Percentiles rank a stretch among this genome's conserved stretches.
Conservation (phyloP, 2,888 invertebrate species). For the Pandemis heparana region DNA sequence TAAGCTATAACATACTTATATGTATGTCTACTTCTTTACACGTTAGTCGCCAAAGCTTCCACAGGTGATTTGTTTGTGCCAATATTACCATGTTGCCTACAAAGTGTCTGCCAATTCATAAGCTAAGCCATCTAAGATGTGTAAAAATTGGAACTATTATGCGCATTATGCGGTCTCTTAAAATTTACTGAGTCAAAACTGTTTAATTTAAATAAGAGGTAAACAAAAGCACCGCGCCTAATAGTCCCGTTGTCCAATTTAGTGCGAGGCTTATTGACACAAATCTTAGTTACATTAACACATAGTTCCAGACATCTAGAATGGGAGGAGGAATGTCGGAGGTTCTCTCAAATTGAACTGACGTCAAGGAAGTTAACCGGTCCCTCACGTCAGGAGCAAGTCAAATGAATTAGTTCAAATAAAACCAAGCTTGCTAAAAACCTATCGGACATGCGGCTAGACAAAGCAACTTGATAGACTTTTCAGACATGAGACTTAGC, state of each 20-base stretch:
- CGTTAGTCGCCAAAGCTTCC: slow-evolving; percentile 48
- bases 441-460: slow-evolving; percentile 32
- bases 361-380: slow-evolving; percentile 59
- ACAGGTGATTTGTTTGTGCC: slow-evolving; percentile 60
- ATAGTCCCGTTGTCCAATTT: slow-evolving; percentile 19
- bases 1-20: slow-evolving; percentile 52
- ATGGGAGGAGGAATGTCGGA: slow-evolving; percentile 68
- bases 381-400: slow-evolving; percentile 81
- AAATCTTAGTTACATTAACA: slow-evolving; percentile 44
- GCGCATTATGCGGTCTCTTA: slow-evolving; percentile 15
- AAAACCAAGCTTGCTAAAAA: slow-evolving; percentile 54
- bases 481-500: background rate
- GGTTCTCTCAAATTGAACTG: slow-evolving; percentile 66
- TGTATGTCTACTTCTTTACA: slow-evolving; percentile 46
- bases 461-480: slow-evolving; percentile 8
- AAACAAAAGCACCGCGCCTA: slow-evolving; percentile 12
- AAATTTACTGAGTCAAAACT: background rate
- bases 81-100: slow-evolving; percentile 51
- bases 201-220: background rate
- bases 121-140: slow-evolving; percentile 23
- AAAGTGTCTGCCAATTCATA: slow-evolving; percentile 38
- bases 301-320: slow-evolving; percentile 45
- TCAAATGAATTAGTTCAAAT: slow-evolving; percentile 82
- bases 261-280: slow-evolving; percentile 53
- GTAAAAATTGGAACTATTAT: slow-evolving; percentile 15